Evolutionary conservation across 2,113 vertebrate genomes (phyloP).

Genomic region (Argyrosomus japonicus): DNA sequence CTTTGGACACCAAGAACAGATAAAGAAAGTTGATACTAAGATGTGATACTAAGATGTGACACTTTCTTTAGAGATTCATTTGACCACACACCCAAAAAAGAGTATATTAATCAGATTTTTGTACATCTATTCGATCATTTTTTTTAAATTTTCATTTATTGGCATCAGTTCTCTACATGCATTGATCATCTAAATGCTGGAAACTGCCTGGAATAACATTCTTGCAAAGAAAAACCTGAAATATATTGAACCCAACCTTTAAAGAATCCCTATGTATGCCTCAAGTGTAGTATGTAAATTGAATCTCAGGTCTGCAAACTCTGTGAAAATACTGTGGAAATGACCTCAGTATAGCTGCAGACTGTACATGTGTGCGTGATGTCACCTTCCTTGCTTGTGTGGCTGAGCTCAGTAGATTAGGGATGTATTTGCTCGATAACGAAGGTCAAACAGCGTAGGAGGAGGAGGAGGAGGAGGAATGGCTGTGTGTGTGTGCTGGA

Average conservation of each 20-base stretch:
- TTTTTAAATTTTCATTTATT: not conserved
- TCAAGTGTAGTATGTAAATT: not conserved
- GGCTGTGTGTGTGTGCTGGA: conserved; percentile 21
- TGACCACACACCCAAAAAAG: not conserved
- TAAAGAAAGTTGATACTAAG: not conserved
- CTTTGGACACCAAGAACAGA: not conserved
- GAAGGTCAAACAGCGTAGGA: conserved; percentile 54
- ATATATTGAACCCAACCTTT: not conserved
- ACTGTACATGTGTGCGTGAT: conserved; percentile 15
- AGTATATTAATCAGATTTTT: not conserved
- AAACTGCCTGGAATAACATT: conserved; percentile 8
- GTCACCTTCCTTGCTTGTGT: conserved; percentile 20
- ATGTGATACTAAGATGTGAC: not conserved
- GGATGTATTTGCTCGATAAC: conserved; percentile 45
- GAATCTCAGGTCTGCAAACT: not conserved
- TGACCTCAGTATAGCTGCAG: not conserved
- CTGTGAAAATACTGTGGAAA: not conserved
- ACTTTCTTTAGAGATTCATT: not conserved
- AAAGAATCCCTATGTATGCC: not conserved
- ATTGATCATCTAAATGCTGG: not conserved
- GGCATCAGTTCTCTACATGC: not conserved
- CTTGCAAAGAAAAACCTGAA: not conserved
- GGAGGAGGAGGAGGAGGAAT: conserved; percentile 29
- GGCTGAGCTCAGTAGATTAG: conserved; percentile 49
- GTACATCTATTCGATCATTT: not conserved